phyloP scores from a whole-genome alignment of 30 jellyfish, hydroid and myxozoan species.

The Mastigias papua region DNA sequence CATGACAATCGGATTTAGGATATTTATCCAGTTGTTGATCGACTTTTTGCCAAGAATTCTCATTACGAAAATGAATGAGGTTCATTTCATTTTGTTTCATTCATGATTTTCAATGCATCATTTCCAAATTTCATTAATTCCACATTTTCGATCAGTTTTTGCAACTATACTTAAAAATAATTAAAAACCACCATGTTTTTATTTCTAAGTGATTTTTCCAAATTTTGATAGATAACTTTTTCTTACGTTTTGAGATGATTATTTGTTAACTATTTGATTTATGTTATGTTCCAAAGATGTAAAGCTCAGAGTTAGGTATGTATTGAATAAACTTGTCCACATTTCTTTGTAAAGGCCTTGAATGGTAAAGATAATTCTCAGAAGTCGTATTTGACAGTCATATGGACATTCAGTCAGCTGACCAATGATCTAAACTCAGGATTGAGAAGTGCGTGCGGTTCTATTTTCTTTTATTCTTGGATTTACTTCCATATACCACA shows the following conservation, averaged over 20 bases:
- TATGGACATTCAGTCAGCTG: conserved; percentile 84
- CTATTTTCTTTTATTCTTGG: neutral
- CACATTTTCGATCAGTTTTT: no score
- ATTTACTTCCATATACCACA: neutral
- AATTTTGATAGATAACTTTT: neutral
- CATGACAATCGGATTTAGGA: conserved; percentile 78
- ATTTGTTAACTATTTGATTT: neutral
- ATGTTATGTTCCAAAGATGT: neutral
- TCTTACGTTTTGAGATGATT: neutral
- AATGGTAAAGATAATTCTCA: conserved; percentile 71
- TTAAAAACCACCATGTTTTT: no score
- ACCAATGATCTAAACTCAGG: conserved; percentile 62
- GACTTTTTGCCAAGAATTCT: conserved; percentile 65
- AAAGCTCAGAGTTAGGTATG: neutral
- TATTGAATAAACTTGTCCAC: neutral
- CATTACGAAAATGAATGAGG: conserved; percentile 77
- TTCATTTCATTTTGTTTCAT: conserved; percentile 14
- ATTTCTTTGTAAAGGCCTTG: conserved; percentile 46
- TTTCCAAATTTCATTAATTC: neutral
- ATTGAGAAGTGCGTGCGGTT: conserved; percentile 50
- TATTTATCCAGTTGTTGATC: conserved; percentile 63
- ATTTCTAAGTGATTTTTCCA: no score
- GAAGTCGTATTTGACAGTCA: conserved; percentile 81
- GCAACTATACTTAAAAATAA: no score
- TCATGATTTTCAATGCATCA: neutral